A percentile compares a stretch with the other conserved stretches of the same genome.
These are phyloP conservation scores for Hippasteria phrygiana DNA, from an alignment of 53 echinoderm and acorn worm genomes.

Conservation along the genomic window DNA sequence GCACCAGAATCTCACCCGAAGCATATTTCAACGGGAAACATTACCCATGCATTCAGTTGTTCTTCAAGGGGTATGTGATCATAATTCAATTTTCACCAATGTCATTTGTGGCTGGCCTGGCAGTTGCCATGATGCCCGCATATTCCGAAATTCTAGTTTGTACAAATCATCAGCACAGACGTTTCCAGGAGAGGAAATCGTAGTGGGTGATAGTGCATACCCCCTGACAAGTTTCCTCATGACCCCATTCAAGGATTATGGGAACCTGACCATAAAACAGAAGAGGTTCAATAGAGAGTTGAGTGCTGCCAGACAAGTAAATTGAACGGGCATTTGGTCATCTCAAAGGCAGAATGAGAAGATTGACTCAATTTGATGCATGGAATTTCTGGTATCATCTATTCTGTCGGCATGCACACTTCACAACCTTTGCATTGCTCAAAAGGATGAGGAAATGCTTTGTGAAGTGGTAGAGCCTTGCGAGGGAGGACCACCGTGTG, in stretches of 20 bases:
- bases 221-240: not conserved
- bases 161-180: not conserved
- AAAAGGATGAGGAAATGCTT: constrained; percentile 29
- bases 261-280: constrained; percentile 9
- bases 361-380: constrained; percentile 37
- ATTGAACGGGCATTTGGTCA: constrained; percentile 54
- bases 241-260: constrained; percentile 37
- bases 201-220: constrained; percentile 35
- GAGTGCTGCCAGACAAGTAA: constrained; percentile 5
- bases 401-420: constrained; percentile 54
- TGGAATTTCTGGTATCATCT: constrained; percentile 25
- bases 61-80: constrained; percentile 20
- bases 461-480: not conserved
- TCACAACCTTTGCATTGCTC: constrained; percentile 29
- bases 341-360: constrained; percentile 42
- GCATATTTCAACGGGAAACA: constrained; percentile 21
- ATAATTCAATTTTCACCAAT: constrained; percentile 15
- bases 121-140: constrained; percentile 14
- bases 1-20: not conserved
- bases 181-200: not conserved
- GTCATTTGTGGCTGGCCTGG: constrained; percentile 23
- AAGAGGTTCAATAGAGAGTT: constrained; percentile 27
- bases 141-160: constrained; percentile 8
- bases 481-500: not conserved
- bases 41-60: constrained; percentile 28